Percentiles rank a stretch among this genome's conserved stretches.
Evolutionary conservation across 2,797 vertebrate species (phyloP).

Genomic region (Phrynocephalus guinanensis): DNA sequence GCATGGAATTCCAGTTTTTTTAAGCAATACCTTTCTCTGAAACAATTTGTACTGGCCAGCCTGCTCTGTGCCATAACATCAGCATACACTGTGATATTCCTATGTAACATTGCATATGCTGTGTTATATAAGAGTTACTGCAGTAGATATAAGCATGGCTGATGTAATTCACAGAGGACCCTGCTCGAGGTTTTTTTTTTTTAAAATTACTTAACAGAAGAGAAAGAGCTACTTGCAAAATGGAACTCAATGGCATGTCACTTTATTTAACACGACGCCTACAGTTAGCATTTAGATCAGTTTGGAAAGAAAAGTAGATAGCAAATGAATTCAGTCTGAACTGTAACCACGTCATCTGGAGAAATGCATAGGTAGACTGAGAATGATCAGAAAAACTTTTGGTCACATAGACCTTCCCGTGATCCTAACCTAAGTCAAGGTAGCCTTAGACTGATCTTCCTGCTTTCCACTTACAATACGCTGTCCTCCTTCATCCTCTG

Average conservation of each 20-base stretch:
- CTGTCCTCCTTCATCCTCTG: not conserved
- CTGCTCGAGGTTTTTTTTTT: conserved; percentile 20
- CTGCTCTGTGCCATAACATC: not conserved
- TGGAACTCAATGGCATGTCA: conserved; percentile 57
- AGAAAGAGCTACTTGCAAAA: conserved; percentile 47
- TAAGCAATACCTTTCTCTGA: not conserved
- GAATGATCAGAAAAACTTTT: not conserved
- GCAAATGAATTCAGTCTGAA: conserved; percentile 22
- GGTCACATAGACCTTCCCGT: not conserved
- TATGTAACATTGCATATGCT: conserved; percentile 3
- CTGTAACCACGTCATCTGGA: not conserved
- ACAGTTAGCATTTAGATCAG: conserved; percentile 48
- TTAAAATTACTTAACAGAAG: conserved; percentile 42
- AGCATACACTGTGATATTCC: not conserved
- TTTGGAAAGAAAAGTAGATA: conserved; percentile 45
- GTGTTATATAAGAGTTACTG: conserved; percentile 38
- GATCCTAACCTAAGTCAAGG: not conserved
- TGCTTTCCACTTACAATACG: not conserved
- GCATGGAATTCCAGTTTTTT: not conserved
- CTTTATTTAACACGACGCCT: conserved; percentile 52
- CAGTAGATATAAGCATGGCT: conserved; percentile 38
- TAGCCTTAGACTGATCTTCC: not conserved
- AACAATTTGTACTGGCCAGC: not conserved
- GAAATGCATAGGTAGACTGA: conserved; percentile 8
- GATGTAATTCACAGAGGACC: conserved; percentile 41